These are phyloP conservation scores for Drosophila persimilis DNA, from an alignment of 1,140 invertebrate genomes.

Conservation along the genomic window DNA sequence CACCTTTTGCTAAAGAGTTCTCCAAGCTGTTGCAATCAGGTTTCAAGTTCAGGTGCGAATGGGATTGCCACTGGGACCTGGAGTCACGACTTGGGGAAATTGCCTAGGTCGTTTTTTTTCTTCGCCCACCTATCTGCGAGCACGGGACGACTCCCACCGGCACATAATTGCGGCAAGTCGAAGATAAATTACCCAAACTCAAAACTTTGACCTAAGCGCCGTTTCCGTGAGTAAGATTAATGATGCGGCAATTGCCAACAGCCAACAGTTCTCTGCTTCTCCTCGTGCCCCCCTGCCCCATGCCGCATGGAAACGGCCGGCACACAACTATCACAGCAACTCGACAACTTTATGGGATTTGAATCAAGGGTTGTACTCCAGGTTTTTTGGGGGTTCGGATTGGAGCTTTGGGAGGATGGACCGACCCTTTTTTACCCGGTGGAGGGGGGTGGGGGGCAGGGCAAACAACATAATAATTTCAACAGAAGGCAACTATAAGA, in stretches of 20 bases:
- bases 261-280: constrained; percentile 1
- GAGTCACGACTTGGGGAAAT: constrained; percentile 26
- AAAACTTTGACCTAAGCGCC: constrained; percentile 80
- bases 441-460: not conserved
- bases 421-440: constrained; percentile 11
- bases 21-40: constrained; percentile 1
- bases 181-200: constrained; percentile 80
- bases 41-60: constrained; percentile 51
- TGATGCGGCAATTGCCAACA: constrained; percentile 77
- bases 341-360: constrained; percentile 78
- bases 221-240: constrained; percentile 80
- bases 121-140: not conserved
- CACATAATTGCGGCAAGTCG: constrained; percentile 76
- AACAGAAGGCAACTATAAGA: constrained; percentile 49
- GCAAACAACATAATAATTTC: constrained; percentile 74
- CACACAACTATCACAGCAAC: constrained; percentile 69
- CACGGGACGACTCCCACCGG: constrained; percentile 14
- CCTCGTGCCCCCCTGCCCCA: not conserved
- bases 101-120: constrained; percentile 29
- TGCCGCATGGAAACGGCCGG: constrained; percentile 60
- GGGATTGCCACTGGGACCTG: constrained; percentile 29
- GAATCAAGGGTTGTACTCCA: constrained; percentile 68
- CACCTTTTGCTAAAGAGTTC: not conserved
- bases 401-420: constrained; percentile 7
- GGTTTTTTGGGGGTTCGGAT: not conserved